Evolutionary conservation across 2,888 invertebrate species (phyloP), one percentile per base, ranked within the genome.

Genomic region (Macaria liturata): DNA sequence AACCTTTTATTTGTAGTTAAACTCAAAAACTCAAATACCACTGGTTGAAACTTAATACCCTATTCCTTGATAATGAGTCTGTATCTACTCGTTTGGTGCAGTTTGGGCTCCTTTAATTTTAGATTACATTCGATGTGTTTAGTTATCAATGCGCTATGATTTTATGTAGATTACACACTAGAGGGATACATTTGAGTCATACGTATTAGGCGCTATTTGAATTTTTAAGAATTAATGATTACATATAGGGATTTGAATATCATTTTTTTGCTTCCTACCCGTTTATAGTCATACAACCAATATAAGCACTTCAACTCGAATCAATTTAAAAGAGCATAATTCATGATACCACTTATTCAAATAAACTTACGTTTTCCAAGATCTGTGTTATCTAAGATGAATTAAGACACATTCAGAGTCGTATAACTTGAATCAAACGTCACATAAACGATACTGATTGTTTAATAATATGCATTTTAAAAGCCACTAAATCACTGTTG

Each of bases 1-100:
- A 71, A 70, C 72, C 74, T 76, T 79, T 78, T 81, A 77, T 81
- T 78, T 78, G 74, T 76, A 74, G 72, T 75, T 76, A 74, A 75
- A 68, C 71, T 71, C 69, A 72, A 78, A 74, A 75, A 67, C 71
- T 72, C 69, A 72, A 78, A 79, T 78, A 75, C 72, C 70, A 70
- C 67, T 68, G 70, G 65, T 61, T 70, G 71, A 67, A 68, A 67
- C 72, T 72, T 76, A 76, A 78, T 78, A 75, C 74, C 69, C 62
- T 68, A 62, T 70, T 62, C 70, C 69, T 67, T 60, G 65, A 70
- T 64, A 61, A 69, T 74, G 51, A 65, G 66, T 64, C 68, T 69
- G 69, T 62, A 64, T 64, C 66, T 62, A 61, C 64, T 66, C 64
- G 64, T 64, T 64, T 50, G 59, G 46, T 61, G 65, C 59, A 59